A percentile compares a stretch with the other conserved stretches of the same genome.
Evolutionary conservation across 2,888 invertebrate species (phyloP).

Genomic region (Phyto melanocephala): DNA sequence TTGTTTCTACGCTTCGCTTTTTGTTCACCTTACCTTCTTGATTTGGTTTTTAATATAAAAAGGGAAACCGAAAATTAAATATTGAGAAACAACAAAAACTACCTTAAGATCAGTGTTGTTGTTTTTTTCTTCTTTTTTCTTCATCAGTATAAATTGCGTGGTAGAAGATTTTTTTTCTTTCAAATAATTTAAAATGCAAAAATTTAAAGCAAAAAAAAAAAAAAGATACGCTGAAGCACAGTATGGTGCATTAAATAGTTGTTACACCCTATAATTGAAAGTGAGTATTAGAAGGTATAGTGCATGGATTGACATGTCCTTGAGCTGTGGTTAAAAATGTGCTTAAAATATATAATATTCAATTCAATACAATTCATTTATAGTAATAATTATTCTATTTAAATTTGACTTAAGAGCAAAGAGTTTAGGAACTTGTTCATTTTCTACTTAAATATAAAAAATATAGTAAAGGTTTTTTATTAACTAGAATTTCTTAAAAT

Average conservation of each 20-base stretch:
- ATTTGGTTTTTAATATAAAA: slow-evolving; percentile 37
- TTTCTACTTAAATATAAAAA: no score
- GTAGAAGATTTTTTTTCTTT: slow-evolving; percentile 31
- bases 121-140: not conserved
- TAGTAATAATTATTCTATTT: no score
- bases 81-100: slow-evolving; percentile 21
- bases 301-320: no score
- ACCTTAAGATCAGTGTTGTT: not conserved
- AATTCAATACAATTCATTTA: no score
- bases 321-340: no score
- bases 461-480: no score
- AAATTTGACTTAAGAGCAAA: no score
- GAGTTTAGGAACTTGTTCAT: no score
- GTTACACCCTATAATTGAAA: slow-evolving; percentile 1
- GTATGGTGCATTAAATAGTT: slow-evolving; percentile 36
- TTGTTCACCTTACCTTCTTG: not conserved
- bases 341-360: no score
- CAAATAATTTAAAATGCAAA: slow-evolving; percentile 65
- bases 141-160: slow-evolving; percentile 37
- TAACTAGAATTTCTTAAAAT: no score
- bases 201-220: slow-evolving; percentile 33
- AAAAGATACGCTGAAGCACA: not conserved
- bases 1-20: not conserved
- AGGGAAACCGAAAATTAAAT: slow-evolving; percentile 60
- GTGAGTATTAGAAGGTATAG: not conserved